phyloP scores from a whole-genome alignment of 2,888 invertebrate species.

The Lasioglossum calceatum region DNA sequence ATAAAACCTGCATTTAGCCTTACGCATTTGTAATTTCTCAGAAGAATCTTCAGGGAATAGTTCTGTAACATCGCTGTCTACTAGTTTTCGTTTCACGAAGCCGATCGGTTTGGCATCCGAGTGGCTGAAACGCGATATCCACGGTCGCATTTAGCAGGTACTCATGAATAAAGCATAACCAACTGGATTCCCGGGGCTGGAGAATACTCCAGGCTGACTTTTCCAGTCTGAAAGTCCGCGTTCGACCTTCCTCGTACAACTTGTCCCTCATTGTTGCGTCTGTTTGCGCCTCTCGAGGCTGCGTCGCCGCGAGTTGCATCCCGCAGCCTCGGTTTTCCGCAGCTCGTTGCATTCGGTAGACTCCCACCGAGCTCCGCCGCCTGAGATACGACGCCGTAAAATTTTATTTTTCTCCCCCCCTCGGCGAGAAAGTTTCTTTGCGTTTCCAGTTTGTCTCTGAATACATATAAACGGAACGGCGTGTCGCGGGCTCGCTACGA shows the following conservation, averaged over 20 bases:
- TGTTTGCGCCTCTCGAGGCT: constrained; percentile 50
- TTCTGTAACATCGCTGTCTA: neutral
- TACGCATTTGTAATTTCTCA: neutral
- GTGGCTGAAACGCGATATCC: constrained; percentile 31
- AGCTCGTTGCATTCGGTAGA: constrained; percentile 40
- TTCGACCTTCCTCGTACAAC: constrained; percentile 40
- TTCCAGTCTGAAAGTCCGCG: constrained; percentile 54
- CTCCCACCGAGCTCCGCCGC: constrained; percentile 27
- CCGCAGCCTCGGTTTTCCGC: constrained; percentile 30
- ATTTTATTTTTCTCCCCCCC: constrained; percentile 46
- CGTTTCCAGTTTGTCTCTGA: constrained; percentile 54
- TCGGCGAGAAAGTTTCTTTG: constrained; percentile 36
- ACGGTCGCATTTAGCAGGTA: constrained; percentile 70
- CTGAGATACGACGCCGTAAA: constrained; percentile 57
- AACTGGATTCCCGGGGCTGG: constrained; percentile 52
- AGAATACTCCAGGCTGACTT: constrained; percentile 33
- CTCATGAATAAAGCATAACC: constrained; percentile 76
- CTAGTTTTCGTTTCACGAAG: neutral
- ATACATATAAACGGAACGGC: constrained; percentile 47
- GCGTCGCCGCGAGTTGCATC: constrained; percentile 20
- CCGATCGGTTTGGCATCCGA: neutral
- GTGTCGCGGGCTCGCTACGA: constrained; percentile 24
- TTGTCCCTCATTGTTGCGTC: constrained; percentile 59
- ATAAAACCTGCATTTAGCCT: neutral
- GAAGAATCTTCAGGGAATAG: neutral